Percentiles rank a stretch among this genome's conserved stretches.
Evolutionary conservation across 2,888 invertebrate species (phyloP).

Genomic region (Spodoptera exigua): DNA sequence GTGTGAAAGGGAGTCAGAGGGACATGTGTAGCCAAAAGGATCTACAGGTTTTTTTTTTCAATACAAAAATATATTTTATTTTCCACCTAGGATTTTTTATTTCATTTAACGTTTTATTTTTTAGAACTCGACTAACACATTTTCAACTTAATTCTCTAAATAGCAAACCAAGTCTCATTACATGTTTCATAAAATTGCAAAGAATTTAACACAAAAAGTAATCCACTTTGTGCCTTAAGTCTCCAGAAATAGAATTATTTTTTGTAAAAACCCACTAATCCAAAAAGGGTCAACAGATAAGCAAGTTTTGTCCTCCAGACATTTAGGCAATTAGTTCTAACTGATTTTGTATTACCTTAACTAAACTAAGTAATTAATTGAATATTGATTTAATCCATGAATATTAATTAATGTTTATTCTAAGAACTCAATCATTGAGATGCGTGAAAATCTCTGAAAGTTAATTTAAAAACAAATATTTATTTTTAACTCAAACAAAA

Average conservation of each 20-base stretch:
- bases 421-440: neutral
- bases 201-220: too few relatives aligned
- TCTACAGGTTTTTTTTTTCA: too few relatives aligned
- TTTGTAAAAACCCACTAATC: slow-evolving; percentile 1
- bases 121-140: too few relatives aligned
- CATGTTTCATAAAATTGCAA: too few relatives aligned
- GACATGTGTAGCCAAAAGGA: too few relatives aligned
- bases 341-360: slow-evolving; percentile 10
- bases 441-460: neutral
- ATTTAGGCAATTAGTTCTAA: slow-evolving; percentile 24
- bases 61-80: too few relatives aligned
- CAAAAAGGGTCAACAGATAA: slow-evolving; percentile 13
- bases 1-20: too few relatives aligned
- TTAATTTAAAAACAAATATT: neutral
- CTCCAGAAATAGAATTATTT: neutral
- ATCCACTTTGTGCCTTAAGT: too few relatives aligned
- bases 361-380: slow-evolving; percentile 30
- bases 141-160: too few relatives aligned
- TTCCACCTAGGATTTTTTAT: too few relatives aligned
- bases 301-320: slow-evolving; percentile 34
- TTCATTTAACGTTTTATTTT: too few relatives aligned
- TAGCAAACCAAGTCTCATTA: too few relatives aligned
- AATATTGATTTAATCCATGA: slow-evolving; percentile 8
- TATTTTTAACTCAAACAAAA: neutral
- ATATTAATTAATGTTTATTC: slow-evolving; percentile 12